Conservation (phyloP, 2,888 invertebrate species). For the Acanthosepion esculentum region DNA sequence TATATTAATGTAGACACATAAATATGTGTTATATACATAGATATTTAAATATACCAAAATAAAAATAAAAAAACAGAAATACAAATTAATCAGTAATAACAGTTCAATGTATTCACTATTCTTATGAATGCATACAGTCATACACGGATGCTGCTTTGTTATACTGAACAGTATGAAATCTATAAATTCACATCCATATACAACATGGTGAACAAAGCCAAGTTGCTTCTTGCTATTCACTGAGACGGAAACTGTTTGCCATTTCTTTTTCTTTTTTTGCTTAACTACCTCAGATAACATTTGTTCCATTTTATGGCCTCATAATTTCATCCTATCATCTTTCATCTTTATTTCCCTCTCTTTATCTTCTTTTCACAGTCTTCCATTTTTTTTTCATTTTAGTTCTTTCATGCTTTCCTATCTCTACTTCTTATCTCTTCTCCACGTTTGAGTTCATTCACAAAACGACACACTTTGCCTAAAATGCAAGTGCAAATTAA, state of each 20-base stretch:
- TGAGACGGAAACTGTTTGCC: background rate
- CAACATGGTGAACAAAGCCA: background rate
- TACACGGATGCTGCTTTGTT: background rate
- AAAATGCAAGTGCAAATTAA: slow-evolving; percentile 1
- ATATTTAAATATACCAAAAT: background rate
- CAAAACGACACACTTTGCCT: background rate
- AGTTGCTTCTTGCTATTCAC: background rate
- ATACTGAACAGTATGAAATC: background rate
- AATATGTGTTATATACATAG: background rate
- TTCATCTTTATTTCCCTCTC: background rate
- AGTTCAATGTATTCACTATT: background rate
- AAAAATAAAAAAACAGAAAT: background rate
- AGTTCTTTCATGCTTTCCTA: background rate
- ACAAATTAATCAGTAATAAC: background rate
- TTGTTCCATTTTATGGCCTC: slow-evolving; percentile 4
- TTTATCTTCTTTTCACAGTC: background rate
- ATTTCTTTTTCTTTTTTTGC: background rate
- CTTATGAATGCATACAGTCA: background rate
- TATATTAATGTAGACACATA: background rate
- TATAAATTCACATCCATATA: background rate
- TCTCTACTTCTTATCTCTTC: background rate
- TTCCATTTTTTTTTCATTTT: background rate
- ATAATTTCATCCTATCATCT: background rate
- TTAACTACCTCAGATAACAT: background rate
- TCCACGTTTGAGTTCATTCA: background rate